Evolutionary conservation across 2,113 vertebrate genomes (phyloP).

Genomic region (Eptesicus fuscus): DNA sequence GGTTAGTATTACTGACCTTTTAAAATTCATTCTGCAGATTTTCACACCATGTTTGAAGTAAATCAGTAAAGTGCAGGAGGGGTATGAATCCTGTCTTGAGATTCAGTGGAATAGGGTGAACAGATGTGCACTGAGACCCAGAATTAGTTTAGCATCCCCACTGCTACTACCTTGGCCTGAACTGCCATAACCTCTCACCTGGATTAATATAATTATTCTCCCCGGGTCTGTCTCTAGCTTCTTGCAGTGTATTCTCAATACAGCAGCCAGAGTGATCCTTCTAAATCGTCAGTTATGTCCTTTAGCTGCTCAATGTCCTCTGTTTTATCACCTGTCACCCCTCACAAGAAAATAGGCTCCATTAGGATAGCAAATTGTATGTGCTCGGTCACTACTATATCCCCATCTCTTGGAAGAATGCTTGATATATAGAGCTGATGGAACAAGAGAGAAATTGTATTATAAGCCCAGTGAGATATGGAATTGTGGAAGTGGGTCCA

Average conservation of each 20-base stretch:
- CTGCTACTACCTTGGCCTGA: accelerated
- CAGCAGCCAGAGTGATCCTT: neutral
- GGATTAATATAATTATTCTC: neutral
- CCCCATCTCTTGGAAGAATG: neutral
- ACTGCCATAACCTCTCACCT: neutral
- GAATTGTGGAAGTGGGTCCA: neutral
- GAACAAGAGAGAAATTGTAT: neutral
- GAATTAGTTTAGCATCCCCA: neutral
- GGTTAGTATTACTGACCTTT: neutral
- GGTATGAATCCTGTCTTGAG: neutral
- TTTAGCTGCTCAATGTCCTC: neutral
- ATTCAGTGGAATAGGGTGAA: neutral
- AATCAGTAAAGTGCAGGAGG: neutral
- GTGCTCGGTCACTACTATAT: neutral
- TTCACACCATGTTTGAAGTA: neutral
- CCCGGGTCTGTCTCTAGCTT: neutral
- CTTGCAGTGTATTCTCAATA: neutral
- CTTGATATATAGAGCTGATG: neutral
- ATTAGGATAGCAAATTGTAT: neutral
- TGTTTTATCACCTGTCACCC: neutral
- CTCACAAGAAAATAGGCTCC: neutral
- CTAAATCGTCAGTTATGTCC: neutral
- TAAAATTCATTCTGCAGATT: neutral
- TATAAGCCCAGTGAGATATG: neutral
- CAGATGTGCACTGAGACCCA: neutral